Conservation (phyloP, 1,140 invertebrate species). For the Cotesia glomerata region DNA sequence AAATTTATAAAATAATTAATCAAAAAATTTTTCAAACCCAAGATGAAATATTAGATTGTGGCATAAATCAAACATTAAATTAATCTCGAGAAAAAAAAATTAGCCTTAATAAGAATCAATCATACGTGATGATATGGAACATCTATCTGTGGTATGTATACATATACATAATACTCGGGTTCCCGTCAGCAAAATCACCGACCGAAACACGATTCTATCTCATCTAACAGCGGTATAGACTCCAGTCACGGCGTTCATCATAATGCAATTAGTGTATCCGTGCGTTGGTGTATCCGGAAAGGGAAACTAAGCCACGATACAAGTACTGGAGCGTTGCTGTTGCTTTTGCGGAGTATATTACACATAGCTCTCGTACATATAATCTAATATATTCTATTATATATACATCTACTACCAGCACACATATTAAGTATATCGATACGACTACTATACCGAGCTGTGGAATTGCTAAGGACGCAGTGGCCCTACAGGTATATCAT, state of each 20-base stretch:
- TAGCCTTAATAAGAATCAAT: background rate
- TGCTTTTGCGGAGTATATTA: no score
- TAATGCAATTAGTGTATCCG: constrained; percentile 30
- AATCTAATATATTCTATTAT: background rate
- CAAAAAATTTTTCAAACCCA: no score
- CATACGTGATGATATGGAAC: background rate
- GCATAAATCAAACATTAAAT: no score
- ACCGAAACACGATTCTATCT: background rate
- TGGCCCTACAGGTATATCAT: constrained; percentile 34
- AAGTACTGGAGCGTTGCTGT: background rate
- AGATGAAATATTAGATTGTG: no score
- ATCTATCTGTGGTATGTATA: background rate
- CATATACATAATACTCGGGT: background rate
- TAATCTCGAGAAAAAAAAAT: no score
- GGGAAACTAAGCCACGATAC: background rate
- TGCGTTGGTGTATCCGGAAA: constrained; percentile 25
- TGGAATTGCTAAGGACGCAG: background rate
- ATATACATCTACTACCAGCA: background rate
- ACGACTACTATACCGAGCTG: background rate
- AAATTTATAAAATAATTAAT: no score
- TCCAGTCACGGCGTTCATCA: constrained; percentile 22
- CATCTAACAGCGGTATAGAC: background rate
- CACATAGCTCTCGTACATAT: no score
- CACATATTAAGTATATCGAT: no score
- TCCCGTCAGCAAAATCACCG: background rate